These are phyloP conservation scores for Zygogramma bicolorata DNA, from an alignment of 2,888 invertebrate genomes.

Conservation along the genomic window DNA sequence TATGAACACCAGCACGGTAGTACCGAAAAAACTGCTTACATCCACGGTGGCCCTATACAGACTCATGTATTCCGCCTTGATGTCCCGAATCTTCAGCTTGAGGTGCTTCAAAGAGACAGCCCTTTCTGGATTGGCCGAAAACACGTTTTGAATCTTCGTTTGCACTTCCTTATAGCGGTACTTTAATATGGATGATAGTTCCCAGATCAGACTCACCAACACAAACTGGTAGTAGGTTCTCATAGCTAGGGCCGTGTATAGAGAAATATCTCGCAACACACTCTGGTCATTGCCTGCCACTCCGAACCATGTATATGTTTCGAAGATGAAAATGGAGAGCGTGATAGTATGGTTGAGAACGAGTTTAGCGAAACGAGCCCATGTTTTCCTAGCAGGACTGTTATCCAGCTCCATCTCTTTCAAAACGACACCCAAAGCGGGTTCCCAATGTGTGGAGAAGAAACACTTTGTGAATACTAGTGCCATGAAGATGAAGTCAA, in stretches of 20 bases:
- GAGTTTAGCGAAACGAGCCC: too few relatives aligned
- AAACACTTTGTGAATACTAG: not conserved
- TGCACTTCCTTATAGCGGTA: not conserved
- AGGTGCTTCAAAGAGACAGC: not conserved
- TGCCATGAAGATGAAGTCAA: not conserved
- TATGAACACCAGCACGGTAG: not conserved
- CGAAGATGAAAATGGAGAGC: not conserved
- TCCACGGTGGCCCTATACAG: not conserved
- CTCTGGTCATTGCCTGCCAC: not conserved
- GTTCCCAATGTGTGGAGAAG: not conserved
- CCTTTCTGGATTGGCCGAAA: not conserved
- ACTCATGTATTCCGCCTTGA: not conserved
- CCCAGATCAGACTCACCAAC: constrained; percentile 5
- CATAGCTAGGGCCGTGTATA: not conserved
- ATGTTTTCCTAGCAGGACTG: too few relatives aligned
- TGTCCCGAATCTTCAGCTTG: not conserved
- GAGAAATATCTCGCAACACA: not conserved
- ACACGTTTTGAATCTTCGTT: not conserved
- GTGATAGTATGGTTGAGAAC: not conserved
- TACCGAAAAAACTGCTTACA: not conserved
- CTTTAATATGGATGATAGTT: not conserved
- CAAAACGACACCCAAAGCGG: not conserved
- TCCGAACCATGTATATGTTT: not conserved
- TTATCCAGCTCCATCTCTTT: not conserved
- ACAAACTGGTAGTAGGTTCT: not conserved